Evolutionary conservation across 2,113 vertebrate genomes (phyloP).

Genomic region (Protobothrops flavoviridis): DNA sequence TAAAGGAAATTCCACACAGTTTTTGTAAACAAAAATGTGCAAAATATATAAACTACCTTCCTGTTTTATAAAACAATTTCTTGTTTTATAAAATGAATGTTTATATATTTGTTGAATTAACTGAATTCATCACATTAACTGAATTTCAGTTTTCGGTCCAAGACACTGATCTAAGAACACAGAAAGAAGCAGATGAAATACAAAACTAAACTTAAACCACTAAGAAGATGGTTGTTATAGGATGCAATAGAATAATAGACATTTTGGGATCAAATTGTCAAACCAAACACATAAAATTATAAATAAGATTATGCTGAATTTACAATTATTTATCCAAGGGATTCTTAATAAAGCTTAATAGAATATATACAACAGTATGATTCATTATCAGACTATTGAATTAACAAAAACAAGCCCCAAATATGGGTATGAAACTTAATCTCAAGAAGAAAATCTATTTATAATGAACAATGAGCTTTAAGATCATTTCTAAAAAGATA

Average conservation of each 20-base stretch:
- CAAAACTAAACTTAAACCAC: neutral
- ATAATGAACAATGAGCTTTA: neutral
- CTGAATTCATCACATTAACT: neutral
- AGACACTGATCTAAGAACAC: neutral
- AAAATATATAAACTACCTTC: neutral
- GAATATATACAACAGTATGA: neutral
- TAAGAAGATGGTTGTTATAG: neutral
- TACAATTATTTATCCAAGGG: neutral
- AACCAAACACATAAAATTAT: neutral
- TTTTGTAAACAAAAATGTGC: neutral
- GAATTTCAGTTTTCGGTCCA: neutral
- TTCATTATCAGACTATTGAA: neutral
- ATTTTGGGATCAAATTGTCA: neutral
- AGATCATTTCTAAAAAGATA: neutral
- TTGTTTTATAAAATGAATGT: neutral
- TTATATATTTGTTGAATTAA: neutral
- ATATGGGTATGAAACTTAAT: neutral
- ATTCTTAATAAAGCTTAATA: neutral
- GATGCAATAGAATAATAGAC: neutral
- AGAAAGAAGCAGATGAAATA: neutral
- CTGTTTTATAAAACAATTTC: too few relatives aligned
- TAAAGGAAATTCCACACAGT: neutral
- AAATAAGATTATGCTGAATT: neutral
- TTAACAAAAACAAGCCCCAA: neutral
- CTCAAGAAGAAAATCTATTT: neutral